Base-by-base conservation (phyloP, 2,888 invertebrate species). In the Tribolium freemani region DNA sequence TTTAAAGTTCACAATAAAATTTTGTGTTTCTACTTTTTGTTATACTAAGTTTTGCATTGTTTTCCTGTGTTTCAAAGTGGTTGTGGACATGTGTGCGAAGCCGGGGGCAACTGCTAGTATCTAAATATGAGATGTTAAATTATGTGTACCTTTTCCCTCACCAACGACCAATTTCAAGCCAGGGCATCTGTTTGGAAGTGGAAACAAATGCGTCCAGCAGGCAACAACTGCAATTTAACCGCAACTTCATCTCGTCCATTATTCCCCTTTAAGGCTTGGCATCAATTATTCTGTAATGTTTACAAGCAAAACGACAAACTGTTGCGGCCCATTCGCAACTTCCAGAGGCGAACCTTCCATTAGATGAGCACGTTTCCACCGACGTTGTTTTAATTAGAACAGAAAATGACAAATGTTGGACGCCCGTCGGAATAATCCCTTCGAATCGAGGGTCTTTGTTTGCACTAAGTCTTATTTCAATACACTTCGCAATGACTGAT, bases 371-470 rank as follows among this genome's bases (percentile, higher is more conserved):
- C 64, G 61, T 70, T 64, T 61, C 63, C 30, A 56, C 46, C 44
- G 54, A 21, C 56, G 44, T 57, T 46, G 63, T 56, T 71, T 71
- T 71, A 71, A 71, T 71, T 71, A 71, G 54, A 54, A 71, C n/a
- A 21, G 70, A 71, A 71, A 64, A 71, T 71, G 70, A 71, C 61
- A 64, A 71, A 71, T 71, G 64, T 38, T 50, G 64, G 38, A 61
- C 64, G 57, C 57, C 57, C 51, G 31, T 46, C 30, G 61, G 30
- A 45, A 48, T 60, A 60, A 60, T 45, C 60, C 30, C 48, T 63
- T 51, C 38, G 44, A 61, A 60, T 61, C 46, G 44, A 60, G 13
- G 13, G 38, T 21, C 50, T 38, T 44, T 57, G 58, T 57, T 58
- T 69, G 26, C 38, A 58, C 54, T 53, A 50, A 50, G 63, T 63